These are phyloP conservation scores for Vanessa atalanta DNA, from an alignment of 1,140 invertebrate species.

Conservation along the genomic window DNA sequence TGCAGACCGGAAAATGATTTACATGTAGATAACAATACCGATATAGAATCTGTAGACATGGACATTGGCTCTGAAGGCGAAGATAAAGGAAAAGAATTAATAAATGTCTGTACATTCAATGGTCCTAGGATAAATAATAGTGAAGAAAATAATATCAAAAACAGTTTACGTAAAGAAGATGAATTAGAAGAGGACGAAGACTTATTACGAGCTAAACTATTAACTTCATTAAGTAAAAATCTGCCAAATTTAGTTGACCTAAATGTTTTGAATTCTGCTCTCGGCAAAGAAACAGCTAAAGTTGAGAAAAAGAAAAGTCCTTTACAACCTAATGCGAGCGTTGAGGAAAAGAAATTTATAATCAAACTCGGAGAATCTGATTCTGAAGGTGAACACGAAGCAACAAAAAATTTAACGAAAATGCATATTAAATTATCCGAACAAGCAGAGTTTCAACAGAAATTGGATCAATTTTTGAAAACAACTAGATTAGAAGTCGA, in stretches of 20 bases:
- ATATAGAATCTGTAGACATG: conserved; percentile 78
- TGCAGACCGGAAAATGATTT: conserved; percentile 45
- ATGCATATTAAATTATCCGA: conserved; percentile 78
- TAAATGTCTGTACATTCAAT: conserved; percentile 35
- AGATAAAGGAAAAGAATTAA: conserved; percentile 59
- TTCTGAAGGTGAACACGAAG: conserved; percentile 77
- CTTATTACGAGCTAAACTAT: conserved; percentile 69
- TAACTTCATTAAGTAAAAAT: conserved; percentile 77
- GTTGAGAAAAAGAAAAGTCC: conserved; percentile 30
- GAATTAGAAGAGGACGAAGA: conserved; percentile 78
- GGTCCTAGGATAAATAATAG: conserved; percentile 21
- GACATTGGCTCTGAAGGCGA: conserved; percentile 74
- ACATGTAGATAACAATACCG: conserved; percentile 65
- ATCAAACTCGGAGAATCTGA: conserved; percentile 75
- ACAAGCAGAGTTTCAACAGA: conserved; percentile 71
- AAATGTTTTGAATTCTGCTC: conserved; percentile 43
- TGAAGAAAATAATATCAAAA: conserved; percentile 24
- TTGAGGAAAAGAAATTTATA: conserved; percentile 70
- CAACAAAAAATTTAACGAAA: conserved; percentile 77
- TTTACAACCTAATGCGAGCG: conserved; percentile 36
- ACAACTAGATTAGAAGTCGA: conserved; percentile 70
- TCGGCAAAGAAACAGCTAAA: conserved; percentile 34
- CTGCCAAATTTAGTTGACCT: conserved; percentile 62
- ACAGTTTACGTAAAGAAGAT: conserved; percentile 47
- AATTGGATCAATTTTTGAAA: conserved; percentile 74